Evolutionary conservation across 1,140 invertebrate genomes (phyloP).

Genomic region (Venustaconcha ellipsiformis): DNA sequence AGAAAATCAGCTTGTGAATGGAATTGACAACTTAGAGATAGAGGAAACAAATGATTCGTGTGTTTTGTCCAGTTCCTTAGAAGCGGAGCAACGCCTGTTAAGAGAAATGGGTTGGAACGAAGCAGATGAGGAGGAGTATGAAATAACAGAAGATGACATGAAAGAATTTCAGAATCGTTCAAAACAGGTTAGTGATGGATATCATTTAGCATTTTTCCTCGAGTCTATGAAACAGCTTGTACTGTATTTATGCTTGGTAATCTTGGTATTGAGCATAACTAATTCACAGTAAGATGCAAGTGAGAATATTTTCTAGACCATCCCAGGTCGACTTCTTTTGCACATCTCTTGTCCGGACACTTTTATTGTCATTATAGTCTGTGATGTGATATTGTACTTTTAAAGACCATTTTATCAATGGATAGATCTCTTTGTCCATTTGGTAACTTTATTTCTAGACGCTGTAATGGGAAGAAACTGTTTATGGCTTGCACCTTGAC

Average conservation of each 20-base stretch:
- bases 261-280: not conserved
- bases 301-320: not conserved
- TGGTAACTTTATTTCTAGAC: too few species aligned
- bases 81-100: slow-evolving; percentile 66
- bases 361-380: too few species aligned
- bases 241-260: not conserved
- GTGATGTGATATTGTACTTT: too few species aligned
- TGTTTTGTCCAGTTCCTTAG: slow-evolving; percentile 65
- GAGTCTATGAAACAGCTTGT: not conserved
- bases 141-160: slow-evolving; percentile 68
- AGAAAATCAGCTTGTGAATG: slow-evolving; percentile 40
- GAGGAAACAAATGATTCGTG: slow-evolving; percentile 18
- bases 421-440: too few species aligned
- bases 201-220: not conserved
- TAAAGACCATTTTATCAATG: too few species aligned
- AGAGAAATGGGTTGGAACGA: slow-evolving; percentile 69
- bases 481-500: too few species aligned
- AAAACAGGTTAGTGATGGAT: slow-evolving; percentile 53
- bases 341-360: too few species aligned
- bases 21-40: slow-evolving; percentile 42
- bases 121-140: slow-evolving; percentile 66
- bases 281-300: slow-evolving; percentile 1
- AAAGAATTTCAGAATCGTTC: slow-evolving; percentile 64
- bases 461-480: too few species aligned
- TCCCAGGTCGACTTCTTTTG: not conserved